Evolutionary conservation across 2,113 vertebrate genomes (phyloP).

Genomic region (Rhinoptilus africanus): DNA sequence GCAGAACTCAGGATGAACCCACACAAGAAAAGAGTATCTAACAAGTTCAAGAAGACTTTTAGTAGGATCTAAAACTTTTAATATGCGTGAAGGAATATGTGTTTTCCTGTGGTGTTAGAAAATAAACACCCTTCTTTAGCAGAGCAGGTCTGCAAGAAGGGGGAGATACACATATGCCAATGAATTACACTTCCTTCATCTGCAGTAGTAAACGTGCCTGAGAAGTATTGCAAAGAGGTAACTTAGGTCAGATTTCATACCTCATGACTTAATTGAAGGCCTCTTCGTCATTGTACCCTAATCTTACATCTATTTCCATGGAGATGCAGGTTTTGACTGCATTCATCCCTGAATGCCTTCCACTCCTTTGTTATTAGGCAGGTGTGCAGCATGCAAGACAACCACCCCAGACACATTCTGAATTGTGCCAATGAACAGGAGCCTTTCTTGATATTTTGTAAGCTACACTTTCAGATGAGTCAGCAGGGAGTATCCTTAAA

Average conservation of each 20-base stretch:
- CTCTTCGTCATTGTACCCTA: background rate
- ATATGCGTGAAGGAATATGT: background rate
- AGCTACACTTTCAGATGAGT: constrained; percentile 38
- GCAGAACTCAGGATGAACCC: background rate
- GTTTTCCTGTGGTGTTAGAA: background rate
- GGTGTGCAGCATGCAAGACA: background rate
- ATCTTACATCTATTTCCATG: background rate
- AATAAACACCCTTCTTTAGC: background rate
- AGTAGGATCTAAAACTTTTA: background rate
- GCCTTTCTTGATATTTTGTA: background rate
- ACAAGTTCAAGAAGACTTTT: background rate
- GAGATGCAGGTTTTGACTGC: background rate
- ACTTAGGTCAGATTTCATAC: background rate
- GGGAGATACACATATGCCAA: background rate
- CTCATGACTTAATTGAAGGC: constrained; percentile 5
- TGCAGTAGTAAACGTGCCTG: background rate
- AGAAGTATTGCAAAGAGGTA: background rate
- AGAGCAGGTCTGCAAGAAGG: background rate
- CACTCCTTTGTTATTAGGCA: constrained; percentile 26
- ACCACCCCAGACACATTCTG: background rate
- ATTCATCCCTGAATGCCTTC: background rate
- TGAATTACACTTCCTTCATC: background rate
- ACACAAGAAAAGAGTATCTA: background rate
- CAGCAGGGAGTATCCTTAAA: constrained; percentile 47
- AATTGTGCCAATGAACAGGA: background rate